Conservation (phyloP, 2,113 vertebrate species). For the Recurvirostra avosetta region DNA sequence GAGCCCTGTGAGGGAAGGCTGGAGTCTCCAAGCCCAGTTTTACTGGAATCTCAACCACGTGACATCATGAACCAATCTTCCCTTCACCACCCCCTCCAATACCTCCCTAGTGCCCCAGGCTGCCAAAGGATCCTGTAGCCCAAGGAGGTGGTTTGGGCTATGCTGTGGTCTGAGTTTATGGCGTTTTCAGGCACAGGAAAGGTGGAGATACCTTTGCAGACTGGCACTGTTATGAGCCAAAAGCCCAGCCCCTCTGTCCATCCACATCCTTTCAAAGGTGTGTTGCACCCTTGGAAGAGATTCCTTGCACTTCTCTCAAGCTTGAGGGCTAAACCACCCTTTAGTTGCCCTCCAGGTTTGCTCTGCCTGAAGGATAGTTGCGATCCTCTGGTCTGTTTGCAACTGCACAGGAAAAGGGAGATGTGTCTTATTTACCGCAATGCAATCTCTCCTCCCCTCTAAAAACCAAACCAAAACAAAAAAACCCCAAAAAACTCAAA, state of each 20-base stretch:
- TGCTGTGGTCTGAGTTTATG: not conserved
- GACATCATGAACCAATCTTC: not conserved
- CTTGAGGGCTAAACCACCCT: not conserved
- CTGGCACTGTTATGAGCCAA: not conserved
- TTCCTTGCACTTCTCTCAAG: not conserved
- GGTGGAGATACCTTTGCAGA: not conserved
- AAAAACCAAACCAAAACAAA: not conserved
- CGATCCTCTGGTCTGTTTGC: not conserved
- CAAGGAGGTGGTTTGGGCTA: not conserved
- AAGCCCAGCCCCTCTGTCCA: not conserved
- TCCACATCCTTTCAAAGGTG: not conserved
- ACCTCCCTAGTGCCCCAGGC: not conserved
- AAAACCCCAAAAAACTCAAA: not conserved
- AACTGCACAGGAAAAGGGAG: not conserved
- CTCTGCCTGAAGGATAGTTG: not conserved
- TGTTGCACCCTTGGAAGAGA: not conserved
- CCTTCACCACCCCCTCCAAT: not conserved
- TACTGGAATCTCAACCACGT: not conserved
- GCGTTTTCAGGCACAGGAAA: not conserved
- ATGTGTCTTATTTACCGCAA: not conserved
- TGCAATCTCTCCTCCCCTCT: not conserved
- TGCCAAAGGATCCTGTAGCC: not conserved
- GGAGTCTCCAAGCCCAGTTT: not conserved
- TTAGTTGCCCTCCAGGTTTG: not conserved
- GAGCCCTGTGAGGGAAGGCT: not conserved